Evolutionary conservation across 1,140 invertebrate genomes (phyloP).

Genomic region (Drosophila pruinosa): DNA sequence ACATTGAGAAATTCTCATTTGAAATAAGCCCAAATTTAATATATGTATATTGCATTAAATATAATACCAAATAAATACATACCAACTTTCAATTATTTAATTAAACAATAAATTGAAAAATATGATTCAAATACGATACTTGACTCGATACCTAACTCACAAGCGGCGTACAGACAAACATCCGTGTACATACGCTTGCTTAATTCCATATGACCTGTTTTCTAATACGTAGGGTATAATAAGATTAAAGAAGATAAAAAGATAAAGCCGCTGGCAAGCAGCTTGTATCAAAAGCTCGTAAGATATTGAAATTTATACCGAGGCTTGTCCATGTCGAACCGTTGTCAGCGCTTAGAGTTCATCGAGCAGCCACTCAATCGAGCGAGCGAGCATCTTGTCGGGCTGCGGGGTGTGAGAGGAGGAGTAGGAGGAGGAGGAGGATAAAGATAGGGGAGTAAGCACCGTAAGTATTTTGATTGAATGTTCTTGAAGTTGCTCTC

Average conservation of each 20-base stretch:
- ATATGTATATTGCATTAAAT: background rate
- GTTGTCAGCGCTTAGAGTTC: constrained; percentile 3
- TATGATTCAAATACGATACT: too few relatives aligned
- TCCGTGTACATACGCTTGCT: background rate
- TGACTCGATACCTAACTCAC: background rate
- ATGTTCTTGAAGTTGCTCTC: constrained; percentile 1
- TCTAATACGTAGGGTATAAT: background rate
- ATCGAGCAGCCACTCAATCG: background rate
- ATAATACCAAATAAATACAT: too few relatives aligned
- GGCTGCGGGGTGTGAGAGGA: background rate
- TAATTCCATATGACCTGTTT: background rate
- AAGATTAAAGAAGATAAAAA: constrained; percentile 24
- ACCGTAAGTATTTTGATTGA: constrained; percentile 16
- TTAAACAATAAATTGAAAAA: too few relatives aligned
- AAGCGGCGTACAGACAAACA: background rate
- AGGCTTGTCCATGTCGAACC: background rate
- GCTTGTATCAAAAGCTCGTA: constrained; percentile 1
- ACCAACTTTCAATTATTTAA: background rate
- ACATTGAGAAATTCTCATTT: background rate
- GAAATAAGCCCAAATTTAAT: too few relatives aligned
- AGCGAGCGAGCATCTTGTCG: background rate
- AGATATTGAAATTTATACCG: constrained; percentile 21
- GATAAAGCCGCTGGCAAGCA: constrained; percentile 40
- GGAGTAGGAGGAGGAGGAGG: background rate
- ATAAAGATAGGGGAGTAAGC: background rate